Conservation (phyloP, 2,888 invertebrate species). For the Ectropis crepuscularia region DNA sequence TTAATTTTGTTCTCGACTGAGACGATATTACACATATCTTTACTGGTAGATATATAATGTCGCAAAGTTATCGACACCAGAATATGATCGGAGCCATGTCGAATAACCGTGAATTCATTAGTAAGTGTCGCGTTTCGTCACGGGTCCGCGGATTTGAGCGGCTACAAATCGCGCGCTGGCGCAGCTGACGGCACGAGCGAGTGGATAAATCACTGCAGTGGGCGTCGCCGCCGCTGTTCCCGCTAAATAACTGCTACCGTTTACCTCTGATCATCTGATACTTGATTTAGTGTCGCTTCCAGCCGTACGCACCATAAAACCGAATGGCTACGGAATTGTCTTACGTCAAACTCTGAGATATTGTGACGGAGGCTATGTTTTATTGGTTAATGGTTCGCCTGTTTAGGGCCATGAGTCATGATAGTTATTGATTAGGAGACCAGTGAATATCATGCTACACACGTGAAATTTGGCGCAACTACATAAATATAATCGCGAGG, state of each 20-base stretch:
- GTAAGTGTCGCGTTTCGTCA: slow-evolving; percentile 62
- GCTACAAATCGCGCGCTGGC: slow-evolving; percentile 64
- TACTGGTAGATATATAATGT: background rate
- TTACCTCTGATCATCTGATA: slow-evolving; percentile 82
- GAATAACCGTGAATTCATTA: slow-evolving; percentile 42
- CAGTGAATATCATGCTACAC: no score
- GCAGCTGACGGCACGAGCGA: slow-evolving; percentile 66
- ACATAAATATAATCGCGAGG: no score
- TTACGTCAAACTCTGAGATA: slow-evolving; percentile 48
- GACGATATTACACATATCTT: background rate
- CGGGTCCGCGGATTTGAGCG: slow-evolving; percentile 74
- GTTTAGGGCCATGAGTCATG: slow-evolving; percentile 18
- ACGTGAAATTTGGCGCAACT: no score
- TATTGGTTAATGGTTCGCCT: slow-evolving; percentile 33
- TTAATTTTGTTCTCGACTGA: no score
- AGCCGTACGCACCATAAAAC: slow-evolving; percentile 54
- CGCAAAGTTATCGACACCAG: background rate
- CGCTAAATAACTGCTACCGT: slow-evolving; percentile 81
- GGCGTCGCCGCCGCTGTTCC: slow-evolving; percentile 65
- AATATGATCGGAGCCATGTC: background rate
- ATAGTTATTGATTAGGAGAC: background rate
- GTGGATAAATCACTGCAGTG: slow-evolving; percentile 76
- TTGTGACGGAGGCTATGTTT: slow-evolving; percentile 37
- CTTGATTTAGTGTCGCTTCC: slow-evolving; percentile 76
- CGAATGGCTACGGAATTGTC: slow-evolving; percentile 51